Evolutionary conservation across 2,888 invertebrate genomes (phyloP).

Genomic region (Ceratothoa steindachneri): DNA sequence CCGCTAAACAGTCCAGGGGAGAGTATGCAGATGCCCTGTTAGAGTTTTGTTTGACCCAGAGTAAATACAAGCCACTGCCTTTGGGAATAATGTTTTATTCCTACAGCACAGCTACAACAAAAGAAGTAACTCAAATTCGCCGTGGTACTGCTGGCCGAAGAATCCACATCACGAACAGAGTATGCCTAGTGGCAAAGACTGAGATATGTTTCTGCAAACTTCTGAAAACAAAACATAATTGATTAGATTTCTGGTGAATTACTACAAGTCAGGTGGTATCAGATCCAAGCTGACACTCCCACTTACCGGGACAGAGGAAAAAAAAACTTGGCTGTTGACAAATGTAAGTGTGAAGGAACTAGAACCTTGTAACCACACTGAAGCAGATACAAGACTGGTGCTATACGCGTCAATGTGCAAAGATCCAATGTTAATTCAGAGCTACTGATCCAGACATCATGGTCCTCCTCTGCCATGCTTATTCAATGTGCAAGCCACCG

Average conservation of each 20-base stretch:
- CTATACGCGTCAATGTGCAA: not conserved
- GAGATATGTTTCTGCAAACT: not conserved
- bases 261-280: not conserved
- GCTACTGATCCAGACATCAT: not conserved
- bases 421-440: not conserved
- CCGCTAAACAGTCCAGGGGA: constrained; percentile 1
- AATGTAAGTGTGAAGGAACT: not conserved
- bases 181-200: not conserved
- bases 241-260: not conserved
- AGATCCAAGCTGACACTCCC: not conserved
- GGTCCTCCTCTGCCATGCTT: not conserved
- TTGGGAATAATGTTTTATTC: not conserved
- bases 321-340: not conserved
- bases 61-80: not conserved
- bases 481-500: not conserved
- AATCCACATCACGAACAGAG: not conserved
- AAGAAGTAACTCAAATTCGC: not conserved
- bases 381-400: not conserved
- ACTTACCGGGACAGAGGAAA: not conserved
- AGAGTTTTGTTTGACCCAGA: not conserved
- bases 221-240: not conserved
- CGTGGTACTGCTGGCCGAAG: not conserved
- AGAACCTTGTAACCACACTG: not conserved
- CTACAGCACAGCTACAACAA: not conserved
- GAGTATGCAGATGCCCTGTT: constrained; percentile 13